Base-by-base conservation (phyloP, 2,113 vertebrate species). In the Columbina picui region DNA sequence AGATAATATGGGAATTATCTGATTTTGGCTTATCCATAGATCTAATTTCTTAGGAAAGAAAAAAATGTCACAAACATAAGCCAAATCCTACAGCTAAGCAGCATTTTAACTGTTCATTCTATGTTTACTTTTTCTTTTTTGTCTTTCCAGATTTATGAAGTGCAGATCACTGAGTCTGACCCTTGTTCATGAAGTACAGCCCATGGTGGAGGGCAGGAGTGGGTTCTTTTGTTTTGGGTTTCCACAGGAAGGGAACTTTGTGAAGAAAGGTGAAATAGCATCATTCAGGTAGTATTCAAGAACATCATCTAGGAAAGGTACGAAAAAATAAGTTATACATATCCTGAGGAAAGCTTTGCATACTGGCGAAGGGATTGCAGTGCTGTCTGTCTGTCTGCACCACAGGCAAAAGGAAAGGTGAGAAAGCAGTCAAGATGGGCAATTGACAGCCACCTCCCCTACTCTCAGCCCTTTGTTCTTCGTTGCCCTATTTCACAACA, bases 151-250 rank as follows among this genome's bases (percentile, higher is more conserved):
- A 34, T 19, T 65, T 65, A 55, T 26, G 30, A 60, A 50, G 4
- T 36, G 18, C 56, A 39, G 21, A 74, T 34, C 19, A 38, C 12
- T 14, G 6, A 63, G 21, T 38, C 21, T 90, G 15, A 57, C 61
- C 21, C 53, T 3, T 1, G 0, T 2, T 25, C 36, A 39, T n/a
- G 30, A 84, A 77, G 65, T 27, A 29, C 10, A 49, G 52, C 22
- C 12, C 4, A 3, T 23, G 3, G 3, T 9, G 5, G 18, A 65
- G 5, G 8, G 1, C 4, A 60, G 14, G 26, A 26, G 9, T 25
- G 12, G 3, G 2, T 63, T 60, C 3, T 71, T 80, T 43, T 63
- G 4, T 3, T 79, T 60, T 77, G 19, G 8, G 11, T 59, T 76
- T 89, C 45, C 39, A 56, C 15, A 64, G 9, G 5, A 6, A 63